Conservation (phyloP, 2,113 vertebrate genomes). For the Isichthys henryi region DNA sequence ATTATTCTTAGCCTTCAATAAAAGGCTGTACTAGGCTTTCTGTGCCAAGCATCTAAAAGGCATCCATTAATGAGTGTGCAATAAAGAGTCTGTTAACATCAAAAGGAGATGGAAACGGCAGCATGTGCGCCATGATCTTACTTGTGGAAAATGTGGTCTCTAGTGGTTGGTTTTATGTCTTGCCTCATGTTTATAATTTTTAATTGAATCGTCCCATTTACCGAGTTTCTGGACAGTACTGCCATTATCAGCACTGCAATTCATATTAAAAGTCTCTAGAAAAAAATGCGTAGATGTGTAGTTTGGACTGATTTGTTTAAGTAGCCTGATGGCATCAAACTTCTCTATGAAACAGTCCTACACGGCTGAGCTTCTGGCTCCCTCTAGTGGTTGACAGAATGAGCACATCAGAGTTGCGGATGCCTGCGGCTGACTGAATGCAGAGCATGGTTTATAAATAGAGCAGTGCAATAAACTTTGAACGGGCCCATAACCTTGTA, state of each 20-base stretch:
- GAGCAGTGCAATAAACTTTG: background rate
- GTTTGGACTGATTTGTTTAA: background rate
- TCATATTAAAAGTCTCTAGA: background rate
- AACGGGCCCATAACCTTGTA: background rate
- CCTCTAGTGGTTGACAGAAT: background rate
- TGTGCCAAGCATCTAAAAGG: background rate
- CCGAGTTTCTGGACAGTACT: background rate
- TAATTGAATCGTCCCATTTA: background rate
- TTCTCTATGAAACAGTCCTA: background rate
- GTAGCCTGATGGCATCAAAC: background rate
- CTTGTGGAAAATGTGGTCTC: background rate
- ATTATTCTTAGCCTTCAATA: background rate
- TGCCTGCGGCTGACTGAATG: background rate
- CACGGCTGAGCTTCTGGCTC: background rate
- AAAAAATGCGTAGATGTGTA: background rate
- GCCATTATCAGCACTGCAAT: background rate
- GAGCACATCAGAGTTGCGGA: background rate
- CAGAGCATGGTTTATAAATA: background rate
- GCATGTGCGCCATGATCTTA: background rate
- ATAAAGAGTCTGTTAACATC: background rate
- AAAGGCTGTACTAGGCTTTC: background rate
- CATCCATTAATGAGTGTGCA: background rate
- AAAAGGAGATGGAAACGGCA: background rate
- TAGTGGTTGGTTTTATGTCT: constrained; percentile 4
- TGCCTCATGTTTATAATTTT: background rate